A percentile compares a stretch with the other conserved stretches of the same genome.
These are phyloP conservation scores for Eulemur mongoz DNA, from an alignment of 2,797 vertebrate genomes.

Conservation along the genomic window DNA sequence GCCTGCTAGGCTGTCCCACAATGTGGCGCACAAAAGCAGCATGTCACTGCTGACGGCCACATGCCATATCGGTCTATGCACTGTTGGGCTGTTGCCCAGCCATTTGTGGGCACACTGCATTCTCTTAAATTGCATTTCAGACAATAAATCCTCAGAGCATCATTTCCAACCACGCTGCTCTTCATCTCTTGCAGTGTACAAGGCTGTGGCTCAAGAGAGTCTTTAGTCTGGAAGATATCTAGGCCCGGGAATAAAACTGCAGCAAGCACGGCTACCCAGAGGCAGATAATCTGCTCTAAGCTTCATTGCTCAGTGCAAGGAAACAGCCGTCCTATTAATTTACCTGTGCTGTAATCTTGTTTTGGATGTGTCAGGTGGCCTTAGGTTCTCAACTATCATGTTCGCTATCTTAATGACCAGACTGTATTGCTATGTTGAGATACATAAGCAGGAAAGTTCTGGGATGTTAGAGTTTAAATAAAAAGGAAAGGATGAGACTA, in stretches of 20 bases:
- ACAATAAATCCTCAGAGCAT: neutral
- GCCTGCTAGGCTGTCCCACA: neutral
- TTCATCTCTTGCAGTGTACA: neutral
- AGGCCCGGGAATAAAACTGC: neutral
- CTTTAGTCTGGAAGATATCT: neutral
- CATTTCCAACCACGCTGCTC: neutral
- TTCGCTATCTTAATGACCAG: neutral
- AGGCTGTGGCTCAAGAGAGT: neutral
- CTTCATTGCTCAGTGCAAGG: neutral
- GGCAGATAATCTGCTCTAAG: neutral
- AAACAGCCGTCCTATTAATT: neutral
- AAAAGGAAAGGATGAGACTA: neutral
- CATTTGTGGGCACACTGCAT: neutral
- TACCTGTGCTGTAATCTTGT: neutral
- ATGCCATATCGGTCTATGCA: accelerated
- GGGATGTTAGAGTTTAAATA: neutral
- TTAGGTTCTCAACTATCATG: neutral
- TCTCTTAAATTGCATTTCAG: neutral
- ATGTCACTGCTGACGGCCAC: neutral
- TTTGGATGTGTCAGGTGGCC: neutral
- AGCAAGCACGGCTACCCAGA: neutral
- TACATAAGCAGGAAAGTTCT: neutral
- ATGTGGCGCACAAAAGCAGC: too few species aligned
- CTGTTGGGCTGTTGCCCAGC: too few species aligned
- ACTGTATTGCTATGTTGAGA: neutral